A percentile compares a stretch with the other conserved stretches of the same genome.
These are phyloP conservation scores for Carlito syrichta DNA, from an alignment of 2,113 vertebrate species.

Conservation along the genomic window DNA sequence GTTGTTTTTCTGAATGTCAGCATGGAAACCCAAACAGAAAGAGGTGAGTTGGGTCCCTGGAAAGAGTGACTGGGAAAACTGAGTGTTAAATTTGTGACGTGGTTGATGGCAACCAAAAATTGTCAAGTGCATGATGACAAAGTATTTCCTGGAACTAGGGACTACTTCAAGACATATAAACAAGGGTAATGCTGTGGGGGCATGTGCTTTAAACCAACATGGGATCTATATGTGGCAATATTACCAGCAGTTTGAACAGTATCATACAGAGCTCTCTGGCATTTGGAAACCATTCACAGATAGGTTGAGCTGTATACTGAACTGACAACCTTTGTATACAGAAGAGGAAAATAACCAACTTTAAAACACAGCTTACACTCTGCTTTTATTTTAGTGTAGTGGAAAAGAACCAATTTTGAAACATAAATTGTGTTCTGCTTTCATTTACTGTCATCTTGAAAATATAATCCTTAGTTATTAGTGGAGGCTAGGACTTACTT, in stretches of 20 bases:
- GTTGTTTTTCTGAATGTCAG: conserved; percentile 83
- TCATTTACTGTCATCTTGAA: conserved; percentile 37
- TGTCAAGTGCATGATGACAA: conserved; percentile 62
- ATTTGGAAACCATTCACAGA: conserved; percentile 1
- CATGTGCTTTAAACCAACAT: not conserved
- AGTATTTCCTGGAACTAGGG: conserved; percentile 76
- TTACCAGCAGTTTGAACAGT: not conserved
- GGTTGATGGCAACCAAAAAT: conserved; percentile 67
- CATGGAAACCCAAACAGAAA: conserved; percentile 79
- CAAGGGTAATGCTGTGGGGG: not conserved
- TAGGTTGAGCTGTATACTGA: not conserved
- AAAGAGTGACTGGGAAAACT: conserved; percentile 74
- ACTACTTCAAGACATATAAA: conserved; percentile 59
- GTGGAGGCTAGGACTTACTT: conserved; percentile 16
- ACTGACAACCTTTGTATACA: fast-evolving
- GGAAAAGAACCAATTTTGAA: conserved; percentile 42
- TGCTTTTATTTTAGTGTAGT: conserved; percentile 11
- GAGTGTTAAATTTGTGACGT: conserved; percentile 74
- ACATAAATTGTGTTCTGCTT: not conserved
- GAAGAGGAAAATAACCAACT: conserved; percentile 9
- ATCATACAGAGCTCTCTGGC: conserved; percentile 1
- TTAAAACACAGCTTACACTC: not conserved
- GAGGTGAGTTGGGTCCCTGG: conserved; percentile 78
- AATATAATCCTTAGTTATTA: not conserved
- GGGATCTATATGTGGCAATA: not conserved